Percentiles rank a stretch among this genome's conserved stretches.
Conservation (phyloP, 2,113 vertebrate genomes). For the Corynorhinus townsendii region DNA sequence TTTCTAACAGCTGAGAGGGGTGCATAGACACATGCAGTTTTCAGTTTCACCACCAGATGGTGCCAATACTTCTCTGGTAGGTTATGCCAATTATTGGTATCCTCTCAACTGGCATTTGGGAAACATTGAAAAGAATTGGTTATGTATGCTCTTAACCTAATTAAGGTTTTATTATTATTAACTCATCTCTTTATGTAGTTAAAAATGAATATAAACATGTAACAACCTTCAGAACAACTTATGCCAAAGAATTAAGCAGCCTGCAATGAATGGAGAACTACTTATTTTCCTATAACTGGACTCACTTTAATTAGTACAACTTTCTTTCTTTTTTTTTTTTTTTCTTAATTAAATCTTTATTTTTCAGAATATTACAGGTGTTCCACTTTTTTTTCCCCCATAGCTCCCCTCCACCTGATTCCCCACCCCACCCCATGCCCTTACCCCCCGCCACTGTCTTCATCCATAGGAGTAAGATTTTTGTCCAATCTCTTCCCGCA, state of each 20-base stretch:
- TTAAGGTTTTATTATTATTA: slow-evolving; percentile 19
- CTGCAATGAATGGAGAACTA: background rate
- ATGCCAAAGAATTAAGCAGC: background rate
- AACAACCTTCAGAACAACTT: background rate
- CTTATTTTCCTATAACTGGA: background rate
- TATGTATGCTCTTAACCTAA: background rate
- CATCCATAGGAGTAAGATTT: too few relatives aligned
- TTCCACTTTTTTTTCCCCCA: too few relatives aligned
- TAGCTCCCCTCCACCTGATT: too few relatives aligned
- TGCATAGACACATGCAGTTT: background rate
- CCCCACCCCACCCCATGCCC: too few relatives aligned
- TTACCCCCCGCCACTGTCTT: too few relatives aligned
- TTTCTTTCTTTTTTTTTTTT: too few relatives aligned
- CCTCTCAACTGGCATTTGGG: background rate
- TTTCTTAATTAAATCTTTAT: too few relatives aligned
- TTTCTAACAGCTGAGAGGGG: background rate
- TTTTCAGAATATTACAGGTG: too few relatives aligned
- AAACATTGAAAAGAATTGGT: background rate
- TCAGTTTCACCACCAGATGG: slow-evolving; percentile 45
- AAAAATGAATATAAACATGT: background rate
- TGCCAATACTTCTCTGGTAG: background rate
- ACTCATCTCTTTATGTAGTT: slow-evolving; percentile 5
- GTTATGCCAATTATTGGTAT: background rate
- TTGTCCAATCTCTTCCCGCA: too few relatives aligned
- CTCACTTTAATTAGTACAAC: background rate